Conservation (phyloP, 2,888 invertebrate species). For the Diaphora mendica region DNA sequence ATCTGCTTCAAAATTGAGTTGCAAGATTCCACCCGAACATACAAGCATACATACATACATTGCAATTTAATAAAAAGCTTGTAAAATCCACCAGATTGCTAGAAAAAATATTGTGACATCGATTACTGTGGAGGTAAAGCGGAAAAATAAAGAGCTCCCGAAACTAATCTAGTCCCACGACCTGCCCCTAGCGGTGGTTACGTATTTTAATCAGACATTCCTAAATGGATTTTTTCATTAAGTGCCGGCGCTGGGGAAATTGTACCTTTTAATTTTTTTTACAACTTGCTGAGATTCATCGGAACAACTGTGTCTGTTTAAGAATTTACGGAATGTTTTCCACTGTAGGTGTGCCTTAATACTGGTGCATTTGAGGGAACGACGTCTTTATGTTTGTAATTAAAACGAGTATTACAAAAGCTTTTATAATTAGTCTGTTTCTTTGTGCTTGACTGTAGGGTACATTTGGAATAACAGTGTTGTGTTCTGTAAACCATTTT, state of each 20-base stretch:
- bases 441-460: neutral
- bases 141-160: slow-evolving; percentile 73
- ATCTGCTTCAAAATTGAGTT: no score
- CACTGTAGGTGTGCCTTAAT: slow-evolving; percentile 35
- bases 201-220: slow-evolving; percentile 83
- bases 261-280: slow-evolving; percentile 67
- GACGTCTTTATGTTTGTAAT: slow-evolving; percentile 25
- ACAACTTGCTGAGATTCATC: slow-evolving; percentile 44
- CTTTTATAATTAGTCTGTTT: neutral
- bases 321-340: slow-evolving; percentile 47
- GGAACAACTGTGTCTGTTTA: slow-evolving; percentile 53
- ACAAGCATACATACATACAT: no score
- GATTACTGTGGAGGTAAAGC: slow-evolving; percentile 66
- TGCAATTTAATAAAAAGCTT: no score
- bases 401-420: slow-evolving; percentile 9
- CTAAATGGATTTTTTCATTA: slow-evolving; percentile 72
- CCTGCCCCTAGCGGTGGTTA: slow-evolving; percentile 61
- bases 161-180: slow-evolving; percentile 81
- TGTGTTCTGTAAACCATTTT: neutral
- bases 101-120: slow-evolving; percentile 59
- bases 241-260: slow-evolving; percentile 54
- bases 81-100: slow-evolving; percentile 43
- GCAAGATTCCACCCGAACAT: no score
- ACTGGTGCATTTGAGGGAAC: slow-evolving; percentile 23
- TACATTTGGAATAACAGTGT: neutral